A percentile compares a stretch with the other conserved stretches of the same genome.
Evolutionary conservation across 2,888 invertebrate species (phyloP).

Genomic region (Busseola fusca): DNA sequence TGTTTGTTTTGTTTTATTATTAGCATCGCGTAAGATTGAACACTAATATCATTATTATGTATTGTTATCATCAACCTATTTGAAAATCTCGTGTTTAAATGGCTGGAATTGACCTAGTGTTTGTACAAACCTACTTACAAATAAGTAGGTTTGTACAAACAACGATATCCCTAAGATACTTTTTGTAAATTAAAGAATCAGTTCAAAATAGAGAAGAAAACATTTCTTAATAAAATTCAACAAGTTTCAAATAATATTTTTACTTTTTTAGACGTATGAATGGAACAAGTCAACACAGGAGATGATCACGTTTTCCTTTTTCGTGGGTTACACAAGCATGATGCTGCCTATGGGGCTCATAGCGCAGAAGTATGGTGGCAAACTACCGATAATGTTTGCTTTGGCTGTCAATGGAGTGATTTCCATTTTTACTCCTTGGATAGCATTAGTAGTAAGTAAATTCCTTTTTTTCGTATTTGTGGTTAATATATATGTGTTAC

Average conservation of each 20-base stretch:
- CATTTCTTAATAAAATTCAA: background rate
- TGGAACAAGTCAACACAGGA: slow-evolving; percentile 79
- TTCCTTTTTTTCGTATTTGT: background rate
- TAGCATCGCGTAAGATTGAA: background rate
- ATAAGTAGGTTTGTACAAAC: too few relatives aligned
- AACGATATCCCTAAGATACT: too few relatives aligned
- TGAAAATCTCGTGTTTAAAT: background rate
- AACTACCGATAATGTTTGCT: slow-evolving; percentile 84
- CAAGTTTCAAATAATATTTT: background rate
- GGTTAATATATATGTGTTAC: too few relatives aligned
- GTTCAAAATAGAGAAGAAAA: background rate
- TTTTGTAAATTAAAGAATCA: background rate
- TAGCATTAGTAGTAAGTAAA: slow-evolving; percentile 73
- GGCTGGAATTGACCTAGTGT: background rate
- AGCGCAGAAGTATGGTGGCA: slow-evolving; percentile 90
- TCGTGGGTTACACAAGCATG: slow-evolving; percentile 87
- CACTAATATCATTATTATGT: background rate
- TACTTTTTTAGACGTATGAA: slow-evolving; percentile 71
- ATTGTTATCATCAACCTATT: background rate
- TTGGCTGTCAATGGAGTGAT: slow-evolving; percentile 75
- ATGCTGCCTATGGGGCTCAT: slow-evolving; percentile 89
- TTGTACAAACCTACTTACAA: too few relatives aligned
- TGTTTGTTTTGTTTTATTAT: slow-evolving; percentile 27
- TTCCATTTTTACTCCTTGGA: slow-evolving; percentile 77
- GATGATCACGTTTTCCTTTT: slow-evolving; percentile 85